Conservation (phyloP, 2,113 vertebrate species). For the Silurus meridionalis region DNA sequence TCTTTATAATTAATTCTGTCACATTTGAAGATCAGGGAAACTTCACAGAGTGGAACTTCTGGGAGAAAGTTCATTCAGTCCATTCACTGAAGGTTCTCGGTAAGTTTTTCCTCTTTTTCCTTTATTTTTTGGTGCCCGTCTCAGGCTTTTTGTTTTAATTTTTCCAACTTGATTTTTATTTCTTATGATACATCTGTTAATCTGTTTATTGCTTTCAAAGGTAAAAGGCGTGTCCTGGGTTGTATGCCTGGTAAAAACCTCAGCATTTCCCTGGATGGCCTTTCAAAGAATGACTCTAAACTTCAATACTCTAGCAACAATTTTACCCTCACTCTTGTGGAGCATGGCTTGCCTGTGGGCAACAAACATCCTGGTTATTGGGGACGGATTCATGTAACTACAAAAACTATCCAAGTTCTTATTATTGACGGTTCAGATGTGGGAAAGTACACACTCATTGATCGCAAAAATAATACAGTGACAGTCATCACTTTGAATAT, state of each 20-base stretch:
- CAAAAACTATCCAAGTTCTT: constrained; percentile 50
- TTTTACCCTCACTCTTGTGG: constrained; percentile 59
- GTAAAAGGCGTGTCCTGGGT: constrained; percentile 36
- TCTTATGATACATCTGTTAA: not conserved
- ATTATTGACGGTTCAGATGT: constrained; percentile 60
- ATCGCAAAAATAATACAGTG: constrained; percentile 50
- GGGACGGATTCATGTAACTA: constrained; percentile 49
- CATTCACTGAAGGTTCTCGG: constrained; percentile 56
- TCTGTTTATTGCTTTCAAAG: constrained; percentile 44
- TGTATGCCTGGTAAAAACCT: constrained; percentile 60
- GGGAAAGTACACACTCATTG: constrained; percentile 59
- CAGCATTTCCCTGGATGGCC: constrained; percentile 57
- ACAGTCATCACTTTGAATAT: constrained; percentile 58
- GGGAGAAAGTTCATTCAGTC: constrained; percentile 48
- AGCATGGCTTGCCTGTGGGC: constrained; percentile 47
- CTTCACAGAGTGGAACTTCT: constrained; percentile 56
- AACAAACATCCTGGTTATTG: constrained; percentile 50
- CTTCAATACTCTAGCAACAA: constrained; percentile 54
- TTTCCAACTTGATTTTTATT: not conserved
- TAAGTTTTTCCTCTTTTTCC: constrained; percentile 9
- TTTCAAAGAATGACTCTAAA: constrained; percentile 23
- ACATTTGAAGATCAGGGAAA: constrained; percentile 65
- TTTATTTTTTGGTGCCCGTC: not conserved
- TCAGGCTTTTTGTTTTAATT: not conserved
- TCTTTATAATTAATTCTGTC: constrained; percentile 52